Base-by-base conservation (phyloP, 1,140 invertebrate genomes). In the Asbolus verrucosus region DNA sequence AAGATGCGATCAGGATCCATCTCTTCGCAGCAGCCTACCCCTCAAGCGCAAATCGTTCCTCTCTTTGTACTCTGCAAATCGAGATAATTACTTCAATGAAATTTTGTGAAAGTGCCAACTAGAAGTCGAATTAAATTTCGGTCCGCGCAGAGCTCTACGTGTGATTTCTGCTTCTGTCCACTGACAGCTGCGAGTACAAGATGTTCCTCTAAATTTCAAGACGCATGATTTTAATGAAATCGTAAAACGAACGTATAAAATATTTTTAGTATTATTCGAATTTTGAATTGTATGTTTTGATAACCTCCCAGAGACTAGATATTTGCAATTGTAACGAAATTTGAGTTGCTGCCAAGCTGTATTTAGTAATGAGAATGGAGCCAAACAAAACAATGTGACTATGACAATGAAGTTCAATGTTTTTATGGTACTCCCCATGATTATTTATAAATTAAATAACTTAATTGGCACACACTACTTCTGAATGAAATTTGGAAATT, bases 381-480 rank as follows among this genome's bases (percentile, higher is more conserved):
- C 46, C 46, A 54, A 54, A 54, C 8, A 54, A 54, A 54, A 54
- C 46, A 54, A 54, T 54, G 21, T 16, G 11, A 27, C 27, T 54
- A 54, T 54, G 21, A 54, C 46, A 54, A 54, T 27, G 46, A 54
- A 54, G 46, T 54, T 54, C 46, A 54, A 54, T 54, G 46, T 54
- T 54, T 54, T 54, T 30, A 54, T n/a, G 33, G 33, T 30, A 30
- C 9, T 8, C 4, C 16, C 15, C 6, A 18, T 5, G 1, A 11
- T 18, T 50, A 50, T 50, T 50, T 50, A 50, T 19, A 50, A 21
- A 21, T 50, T 50, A 18, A 11, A 13, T 50, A 50, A 50, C 43
- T 11, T 50, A 41, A 41, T 41, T 41, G 39, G 39, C 39, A 15
- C 27, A 8, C n/a, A n/a, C n/a, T n/a, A 30, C 14, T 41, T 15